Evolutionary conservation across 2,888 invertebrate genomes (phyloP).

Genomic region (Drosophila barbarae): DNA sequence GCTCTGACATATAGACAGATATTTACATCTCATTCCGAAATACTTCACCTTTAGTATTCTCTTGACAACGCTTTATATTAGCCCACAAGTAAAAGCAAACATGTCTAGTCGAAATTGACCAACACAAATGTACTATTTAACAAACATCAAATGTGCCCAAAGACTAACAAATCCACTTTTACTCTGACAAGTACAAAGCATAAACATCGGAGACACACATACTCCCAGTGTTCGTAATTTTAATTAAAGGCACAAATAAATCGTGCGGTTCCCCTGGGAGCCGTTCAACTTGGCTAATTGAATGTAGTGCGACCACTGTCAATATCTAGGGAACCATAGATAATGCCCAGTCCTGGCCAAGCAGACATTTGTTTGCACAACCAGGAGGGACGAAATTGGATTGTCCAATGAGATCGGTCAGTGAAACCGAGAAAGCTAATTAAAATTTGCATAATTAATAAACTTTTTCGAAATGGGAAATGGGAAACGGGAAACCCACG

Average conservation of each 20-base stretch:
- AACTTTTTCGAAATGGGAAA: slow-evolving; percentile 42
- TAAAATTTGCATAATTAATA: slow-evolving; percentile 73
- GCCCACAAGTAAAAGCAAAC: slow-evolving; percentile 5
- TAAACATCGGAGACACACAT: slow-evolving; percentile 21
- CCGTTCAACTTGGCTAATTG: slow-evolving; percentile 62
- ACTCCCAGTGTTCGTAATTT: slow-evolving; percentile 42
- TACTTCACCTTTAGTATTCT: background rate
- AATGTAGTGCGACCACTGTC: slow-evolving; percentile 38
- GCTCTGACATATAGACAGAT: too few relatives aligned
- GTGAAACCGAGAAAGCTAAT: slow-evolving; percentile 59
- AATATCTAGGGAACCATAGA: slow-evolving; percentile 36
- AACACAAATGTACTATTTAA: slow-evolving; percentile 18
- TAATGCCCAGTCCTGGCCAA: slow-evolving; percentile 45
- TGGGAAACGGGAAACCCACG: slow-evolving; percentile 1
- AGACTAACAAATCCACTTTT: slow-evolving; percentile 10
- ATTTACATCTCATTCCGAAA: background rate
- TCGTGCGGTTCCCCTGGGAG: slow-evolving; percentile 39
- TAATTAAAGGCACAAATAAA: slow-evolving; percentile 68
- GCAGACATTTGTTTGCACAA: slow-evolving; percentile 30
- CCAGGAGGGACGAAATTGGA: slow-evolving; percentile 6
- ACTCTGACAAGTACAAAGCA: background rate
- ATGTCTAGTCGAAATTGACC: slow-evolving; percentile 7
- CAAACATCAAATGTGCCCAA: slow-evolving; percentile 10
- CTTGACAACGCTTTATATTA: background rate
- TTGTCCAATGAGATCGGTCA: slow-evolving; percentile 60